These are phyloP conservation scores for Raja brachyura DNA, from an alignment of 2,113 vertebrate species.

Conservation along the genomic window DNA sequence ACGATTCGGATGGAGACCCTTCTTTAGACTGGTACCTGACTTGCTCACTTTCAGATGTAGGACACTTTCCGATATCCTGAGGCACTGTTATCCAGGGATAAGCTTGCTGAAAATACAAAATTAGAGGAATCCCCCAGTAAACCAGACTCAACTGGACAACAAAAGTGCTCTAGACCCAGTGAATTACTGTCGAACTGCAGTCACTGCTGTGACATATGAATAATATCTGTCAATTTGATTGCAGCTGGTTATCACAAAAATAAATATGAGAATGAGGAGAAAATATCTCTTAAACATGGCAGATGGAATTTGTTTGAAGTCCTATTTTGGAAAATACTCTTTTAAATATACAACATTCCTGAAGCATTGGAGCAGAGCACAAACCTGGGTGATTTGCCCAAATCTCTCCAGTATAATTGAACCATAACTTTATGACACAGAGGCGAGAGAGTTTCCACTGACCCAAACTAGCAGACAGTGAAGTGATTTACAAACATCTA, in stretches of 20 bases:
- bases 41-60: too few relatives aligned
- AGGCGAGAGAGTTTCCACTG: neutral
- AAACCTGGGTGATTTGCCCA: neutral
- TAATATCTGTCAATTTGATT: neutral
- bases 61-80: too few relatives aligned
- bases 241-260: neutral
- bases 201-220: neutral
- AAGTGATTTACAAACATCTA: neutral
- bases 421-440: neutral
- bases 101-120: too few relatives aligned
- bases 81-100: too few relatives aligned
- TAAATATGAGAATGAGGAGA: neutral
- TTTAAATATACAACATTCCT: neutral
- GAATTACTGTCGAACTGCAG: neutral
- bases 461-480: neutral
- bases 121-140: too few relatives aligned
- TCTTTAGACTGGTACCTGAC: too few relatives aligned
- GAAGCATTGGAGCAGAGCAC: neutral
- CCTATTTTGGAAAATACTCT: neutral
- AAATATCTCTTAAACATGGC: too few relatives aligned
- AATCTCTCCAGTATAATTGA: neutral
- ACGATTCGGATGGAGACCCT: too few relatives aligned
- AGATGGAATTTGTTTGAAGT: neutral
- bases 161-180: neutral
- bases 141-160: neutral